Conservation (phyloP, 2,113 vertebrate species). For the Procavia capensis region DNA sequence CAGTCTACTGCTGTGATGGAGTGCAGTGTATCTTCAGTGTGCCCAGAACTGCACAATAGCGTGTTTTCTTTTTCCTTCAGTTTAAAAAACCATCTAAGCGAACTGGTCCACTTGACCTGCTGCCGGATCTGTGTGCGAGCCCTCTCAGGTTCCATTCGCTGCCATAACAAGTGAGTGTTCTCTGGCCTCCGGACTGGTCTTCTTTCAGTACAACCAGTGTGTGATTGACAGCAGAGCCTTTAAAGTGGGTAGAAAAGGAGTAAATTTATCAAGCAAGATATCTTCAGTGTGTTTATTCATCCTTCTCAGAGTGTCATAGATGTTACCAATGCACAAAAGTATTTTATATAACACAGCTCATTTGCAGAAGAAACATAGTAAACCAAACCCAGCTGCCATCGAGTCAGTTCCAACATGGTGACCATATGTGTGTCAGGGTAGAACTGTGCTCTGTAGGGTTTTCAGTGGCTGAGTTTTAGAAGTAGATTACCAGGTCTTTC, state of each 20-base stretch:
- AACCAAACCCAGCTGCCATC: background rate
- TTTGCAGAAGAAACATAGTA: background rate
- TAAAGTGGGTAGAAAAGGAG: background rate
- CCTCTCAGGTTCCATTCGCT: slow-evolving; percentile 93
- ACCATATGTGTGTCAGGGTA: background rate
- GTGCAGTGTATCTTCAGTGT: too few relatives aligned
- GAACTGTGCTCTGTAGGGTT: background rate
- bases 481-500: background rate
- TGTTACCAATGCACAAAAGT: background rate
- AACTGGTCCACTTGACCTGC: slow-evolving; percentile 94
- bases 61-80: slow-evolving; percentile 83
- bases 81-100: slow-evolving; percentile 92
- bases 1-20: background rate
- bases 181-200: slow-evolving; percentile 73
- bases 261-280: background rate
- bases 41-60: background rate
- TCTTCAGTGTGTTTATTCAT: background rate
- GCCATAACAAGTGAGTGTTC: slow-evolving; percentile 95
- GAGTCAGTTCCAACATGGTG: background rate
- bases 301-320: background rate
- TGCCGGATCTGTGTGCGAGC: slow-evolving; percentile 95
- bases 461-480: background rate
- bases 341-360: background rate
- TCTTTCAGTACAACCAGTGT: background rate
- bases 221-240: background rate